Conservation (phyloP, 2,113 vertebrate species). For the Aspiorhynchus laticeps region DNA sequence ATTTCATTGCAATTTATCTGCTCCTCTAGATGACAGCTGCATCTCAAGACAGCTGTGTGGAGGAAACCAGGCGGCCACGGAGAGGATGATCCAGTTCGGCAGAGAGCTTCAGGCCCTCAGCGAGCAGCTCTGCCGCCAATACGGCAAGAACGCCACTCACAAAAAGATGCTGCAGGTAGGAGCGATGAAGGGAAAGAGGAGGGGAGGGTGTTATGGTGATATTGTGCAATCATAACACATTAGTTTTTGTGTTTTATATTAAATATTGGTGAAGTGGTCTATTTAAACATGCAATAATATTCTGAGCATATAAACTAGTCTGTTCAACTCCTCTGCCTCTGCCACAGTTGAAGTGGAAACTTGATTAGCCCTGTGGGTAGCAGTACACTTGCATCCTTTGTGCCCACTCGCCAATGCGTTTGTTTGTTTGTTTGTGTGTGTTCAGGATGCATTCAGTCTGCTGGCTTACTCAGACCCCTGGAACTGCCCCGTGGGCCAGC, state of each 20-base stretch:
- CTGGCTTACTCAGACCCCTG: slow-evolving; percentile 96
- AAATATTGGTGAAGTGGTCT: slow-evolving; percentile 6
- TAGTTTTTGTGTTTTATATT: background rate
- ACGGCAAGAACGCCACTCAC: slow-evolving; percentile 90
- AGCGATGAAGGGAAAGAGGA: background rate
- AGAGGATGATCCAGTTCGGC: slow-evolving; percentile 97
- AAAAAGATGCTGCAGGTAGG: slow-evolving; percentile 88
- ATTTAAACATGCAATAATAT: background rate
- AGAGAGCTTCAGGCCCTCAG: slow-evolving; percentile 93
- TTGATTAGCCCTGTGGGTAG: slow-evolving; percentile 14
- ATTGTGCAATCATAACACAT: background rate
- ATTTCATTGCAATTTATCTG: slow-evolving; percentile 23
- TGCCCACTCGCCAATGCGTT: slow-evolving; percentile 1
- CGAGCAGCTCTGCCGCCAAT: slow-evolving; percentile 91
- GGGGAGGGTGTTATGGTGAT: background rate
- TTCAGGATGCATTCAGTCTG: slow-evolving; percentile 95
- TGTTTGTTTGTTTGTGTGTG: slow-evolving; percentile 7
- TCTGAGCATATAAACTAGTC: background rate
- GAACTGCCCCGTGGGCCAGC: slow-evolving; percentile 96
- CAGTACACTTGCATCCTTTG: background rate
- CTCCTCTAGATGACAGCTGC: slow-evolving; percentile 81
- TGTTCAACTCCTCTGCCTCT: slow-evolving; percentile 17
- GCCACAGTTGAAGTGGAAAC: slow-evolving; percentile 22
- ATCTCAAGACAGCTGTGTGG: slow-evolving; percentile 90
- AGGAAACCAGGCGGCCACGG: slow-evolving; percentile 94